These are phyloP conservation scores for Agriotes lineatus DNA, from an alignment of 2,888 invertebrate genomes.

Conservation along the genomic window DNA sequence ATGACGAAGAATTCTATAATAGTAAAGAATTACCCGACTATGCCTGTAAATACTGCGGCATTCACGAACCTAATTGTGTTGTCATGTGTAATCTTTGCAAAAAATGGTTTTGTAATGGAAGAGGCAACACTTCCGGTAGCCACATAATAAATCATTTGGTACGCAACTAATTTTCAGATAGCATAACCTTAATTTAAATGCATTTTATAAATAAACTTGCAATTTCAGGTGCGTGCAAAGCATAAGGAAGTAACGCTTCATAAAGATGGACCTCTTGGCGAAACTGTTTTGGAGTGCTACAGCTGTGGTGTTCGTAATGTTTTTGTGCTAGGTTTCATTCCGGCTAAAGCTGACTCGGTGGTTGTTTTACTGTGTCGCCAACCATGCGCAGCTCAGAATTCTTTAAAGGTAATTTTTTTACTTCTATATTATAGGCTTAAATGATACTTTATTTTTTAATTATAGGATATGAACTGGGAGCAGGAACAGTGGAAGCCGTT, in stretches of 20 bases:
- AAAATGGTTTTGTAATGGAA: conserved; percentile 99
- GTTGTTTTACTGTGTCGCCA: conserved; percentile 97
- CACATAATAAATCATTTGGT: conserved; percentile 99
- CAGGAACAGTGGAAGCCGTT: conserved; percentile 99
- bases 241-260: conserved; percentile 99
- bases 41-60: conserved; percentile 99
- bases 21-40: conserved; percentile 92
- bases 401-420: conserved; percentile 75
- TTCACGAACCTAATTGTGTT: conserved; percentile 96
- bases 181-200: not conserved
- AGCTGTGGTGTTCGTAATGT: conserved; percentile 98
- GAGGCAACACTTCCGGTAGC: conserved; percentile 97
- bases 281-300: conserved; percentile 98
- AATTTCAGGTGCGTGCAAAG: conserved; percentile 83
- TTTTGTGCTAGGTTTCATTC: conserved; percentile 98
- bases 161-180: conserved; percentile 31
- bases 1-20: conserved; percentile 89
- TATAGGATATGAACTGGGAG: conserved; percentile 97
- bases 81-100: conserved; percentile 99
- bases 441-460: not conserved
- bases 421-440: not conserved
- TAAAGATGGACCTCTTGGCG: conserved; percentile 96
- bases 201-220: no score
- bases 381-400: conserved; percentile 97
- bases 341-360: conserved; percentile 98